Conservation (phyloP, 2,113 vertebrate species). For the Caranx melampygus region DNA sequence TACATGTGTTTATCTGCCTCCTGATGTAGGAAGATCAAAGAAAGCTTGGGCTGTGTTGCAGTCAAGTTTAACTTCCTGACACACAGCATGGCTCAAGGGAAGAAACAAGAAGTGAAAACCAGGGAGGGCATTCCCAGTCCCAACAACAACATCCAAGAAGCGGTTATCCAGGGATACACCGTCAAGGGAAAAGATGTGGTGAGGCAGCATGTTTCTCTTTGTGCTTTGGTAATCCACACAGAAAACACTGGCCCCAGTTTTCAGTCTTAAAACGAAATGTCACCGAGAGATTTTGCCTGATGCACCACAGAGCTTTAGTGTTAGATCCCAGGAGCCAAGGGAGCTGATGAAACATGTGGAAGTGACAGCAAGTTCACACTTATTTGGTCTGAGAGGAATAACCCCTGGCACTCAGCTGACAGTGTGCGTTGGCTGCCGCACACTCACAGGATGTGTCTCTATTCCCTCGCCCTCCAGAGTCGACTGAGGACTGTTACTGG, state of each 20-base stretch:
- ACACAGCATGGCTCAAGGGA: constrained; percentile 84
- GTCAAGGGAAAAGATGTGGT: constrained; percentile 73
- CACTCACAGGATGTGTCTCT: neutral
- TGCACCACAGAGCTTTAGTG: constrained; percentile 9
- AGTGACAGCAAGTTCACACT: constrained; percentile 22
- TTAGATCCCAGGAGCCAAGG: neutral
- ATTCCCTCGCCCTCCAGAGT: neutral
- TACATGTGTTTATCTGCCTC: neutral
- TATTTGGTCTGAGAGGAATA: constrained; percentile 25
- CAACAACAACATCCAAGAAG: constrained; percentile 80
- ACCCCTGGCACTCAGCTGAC: constrained; percentile 2
- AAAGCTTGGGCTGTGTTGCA: constrained; percentile 89
- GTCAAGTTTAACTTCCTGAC: constrained; percentile 92
- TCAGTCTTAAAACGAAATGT: constrained; percentile 1
- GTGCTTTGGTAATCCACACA: neutral
- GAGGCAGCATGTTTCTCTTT: constrained; percentile 41
- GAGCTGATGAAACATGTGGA: constrained; percentile 26
- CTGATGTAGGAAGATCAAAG: constrained; percentile 89
- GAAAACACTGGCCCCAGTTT: neutral
- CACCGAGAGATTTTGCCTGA: neutral
- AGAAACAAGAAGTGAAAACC: constrained; percentile 31
- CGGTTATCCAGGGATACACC: constrained; percentile 65
- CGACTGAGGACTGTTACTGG: neutral
- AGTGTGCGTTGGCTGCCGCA: constrained; percentile 38
- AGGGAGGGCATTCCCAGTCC: constrained; percentile 29